A percentile compares a stretch with the other conserved stretches of the same genome.
Conservation (phyloP, 2,888 invertebrate species). For the Pasiphila rectangulata region DNA sequence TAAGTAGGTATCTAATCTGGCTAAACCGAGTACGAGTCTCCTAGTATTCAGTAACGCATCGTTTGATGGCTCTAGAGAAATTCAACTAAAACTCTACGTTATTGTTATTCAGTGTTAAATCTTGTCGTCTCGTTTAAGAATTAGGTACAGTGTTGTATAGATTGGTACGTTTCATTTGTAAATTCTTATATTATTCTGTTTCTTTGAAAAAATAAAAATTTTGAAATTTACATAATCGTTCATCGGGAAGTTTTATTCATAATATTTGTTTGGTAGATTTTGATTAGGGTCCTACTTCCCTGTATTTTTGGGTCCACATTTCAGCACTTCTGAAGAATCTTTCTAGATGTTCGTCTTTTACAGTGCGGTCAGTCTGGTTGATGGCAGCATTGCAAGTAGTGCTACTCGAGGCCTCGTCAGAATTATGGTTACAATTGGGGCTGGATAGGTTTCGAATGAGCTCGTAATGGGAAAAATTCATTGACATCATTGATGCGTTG, state of each 20-base stretch:
- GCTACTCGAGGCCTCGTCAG: constrained; percentile 61
- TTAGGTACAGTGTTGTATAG: constrained; percentile 76
- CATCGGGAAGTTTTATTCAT: constrained; percentile 63
- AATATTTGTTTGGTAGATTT: constrained; percentile 43
- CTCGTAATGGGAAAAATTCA: constrained; percentile 73
- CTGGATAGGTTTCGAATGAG: constrained; percentile 63
- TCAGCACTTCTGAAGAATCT: constrained; percentile 68
- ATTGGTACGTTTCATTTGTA: constrained; percentile 76
- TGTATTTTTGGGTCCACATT: constrained; percentile 54
- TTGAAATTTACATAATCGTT: constrained; percentile 80
- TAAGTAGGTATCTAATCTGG: too few relatives aligned
- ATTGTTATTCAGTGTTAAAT: constrained; percentile 80
- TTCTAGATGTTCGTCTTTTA: constrained; percentile 65
- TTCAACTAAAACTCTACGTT: constrained; percentile 68
- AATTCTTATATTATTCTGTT: constrained; percentile 78
- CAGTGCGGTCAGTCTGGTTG: constrained; percentile 45
- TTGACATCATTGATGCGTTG: constrained; percentile 61
- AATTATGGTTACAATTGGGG: constrained; percentile 61
- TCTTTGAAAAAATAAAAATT: constrained; percentile 78
- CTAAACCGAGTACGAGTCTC: constrained; percentile 3
- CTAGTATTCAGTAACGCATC: constrained; percentile 57
- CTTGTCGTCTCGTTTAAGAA: constrained; percentile 79
- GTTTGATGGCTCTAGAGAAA: constrained; percentile 71
- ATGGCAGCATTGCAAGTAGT: constrained; percentile 47
- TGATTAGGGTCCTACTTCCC: constrained; percentile 37